Conservation (phyloP, 2,797 vertebrate genomes). For the Pseudochromis fuscus region DNA sequence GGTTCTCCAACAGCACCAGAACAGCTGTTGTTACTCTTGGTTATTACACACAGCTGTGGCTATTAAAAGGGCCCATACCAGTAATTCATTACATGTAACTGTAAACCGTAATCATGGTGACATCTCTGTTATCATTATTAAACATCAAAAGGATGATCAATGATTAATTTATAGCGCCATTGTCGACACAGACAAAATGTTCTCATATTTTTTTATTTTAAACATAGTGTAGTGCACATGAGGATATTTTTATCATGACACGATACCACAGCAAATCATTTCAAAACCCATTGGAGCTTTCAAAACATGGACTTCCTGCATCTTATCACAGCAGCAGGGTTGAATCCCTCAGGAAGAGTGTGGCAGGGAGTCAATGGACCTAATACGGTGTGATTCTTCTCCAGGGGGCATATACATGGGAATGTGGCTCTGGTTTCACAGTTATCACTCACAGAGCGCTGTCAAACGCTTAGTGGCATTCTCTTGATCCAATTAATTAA, state of each 20-base stretch:
- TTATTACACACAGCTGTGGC: not conserved
- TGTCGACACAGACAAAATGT: not conserved
- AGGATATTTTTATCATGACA: conserved; percentile 27
- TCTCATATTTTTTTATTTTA: too few species aligned
- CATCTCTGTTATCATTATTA: not conserved
- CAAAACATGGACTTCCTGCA: conserved; percentile 37
- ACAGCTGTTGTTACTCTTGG: not conserved
- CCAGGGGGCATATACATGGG: conserved; percentile 65
- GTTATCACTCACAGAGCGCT: conserved; percentile 78
- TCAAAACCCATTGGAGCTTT: conserved; percentile 31
- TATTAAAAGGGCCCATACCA: not conserved
- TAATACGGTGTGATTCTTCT: conserved; percentile 78
- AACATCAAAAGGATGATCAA: not conserved
- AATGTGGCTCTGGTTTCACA: conserved; percentile 70
- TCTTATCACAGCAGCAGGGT: conserved; percentile 62
- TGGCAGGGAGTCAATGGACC: conserved; percentile 72
- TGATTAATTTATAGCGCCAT: not conserved
- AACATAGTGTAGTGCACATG: too few species aligned
- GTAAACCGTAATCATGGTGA: not conserved
- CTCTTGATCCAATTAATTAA: conserved; percentile 82
- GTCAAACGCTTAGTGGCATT: conserved; percentile 79
- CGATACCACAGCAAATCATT: conserved; percentile 34
- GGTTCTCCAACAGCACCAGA: conserved; percentile 7
- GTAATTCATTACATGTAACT: not conserved
- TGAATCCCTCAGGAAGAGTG: conserved; percentile 67